Percentiles rank a stretch among this genome's conserved stretches.
phyloP scores from a whole-genome alignment of 2,888 invertebrate species.

The Siphonodentalium dalli region DNA sequence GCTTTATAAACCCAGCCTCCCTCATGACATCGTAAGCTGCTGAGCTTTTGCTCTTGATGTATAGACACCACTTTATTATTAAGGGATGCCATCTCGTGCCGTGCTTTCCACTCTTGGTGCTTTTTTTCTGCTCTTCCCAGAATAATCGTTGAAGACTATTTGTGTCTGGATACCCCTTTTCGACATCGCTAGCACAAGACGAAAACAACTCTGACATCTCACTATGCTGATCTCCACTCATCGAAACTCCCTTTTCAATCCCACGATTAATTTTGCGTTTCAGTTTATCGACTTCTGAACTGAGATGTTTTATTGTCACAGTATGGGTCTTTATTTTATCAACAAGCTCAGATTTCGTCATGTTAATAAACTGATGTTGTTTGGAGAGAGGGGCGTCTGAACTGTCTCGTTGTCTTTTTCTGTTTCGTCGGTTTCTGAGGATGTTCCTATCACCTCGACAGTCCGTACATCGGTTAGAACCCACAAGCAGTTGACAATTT shows the following conservation, averaged over 20 bases:
- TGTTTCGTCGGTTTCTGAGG: too few relatives aligned
- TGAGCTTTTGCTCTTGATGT: not conserved
- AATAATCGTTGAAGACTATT: slow-evolving; percentile 1
- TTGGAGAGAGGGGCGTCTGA: too few relatives aligned
- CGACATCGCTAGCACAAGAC: not conserved
- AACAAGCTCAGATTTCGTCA: too few relatives aligned
- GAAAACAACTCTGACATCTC: slow-evolving; percentile 4
- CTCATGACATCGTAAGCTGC: slow-evolving; percentile 14
- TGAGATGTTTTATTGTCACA: too few relatives aligned
- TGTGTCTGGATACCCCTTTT: not conserved
- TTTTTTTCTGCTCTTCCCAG: slow-evolving; percentile 13
- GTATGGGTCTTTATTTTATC: too few relatives aligned
- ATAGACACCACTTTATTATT: slow-evolving; percentile 17
- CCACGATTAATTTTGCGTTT: too few relatives aligned
- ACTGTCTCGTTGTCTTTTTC: too few relatives aligned
- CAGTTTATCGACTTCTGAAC: too few relatives aligned
- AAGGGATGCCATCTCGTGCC: slow-evolving; percentile 22
- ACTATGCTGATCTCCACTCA: not conserved
- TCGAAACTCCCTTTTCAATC: not conserved
- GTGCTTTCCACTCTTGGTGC: not conserved
- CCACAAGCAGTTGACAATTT: too few relatives aligned
- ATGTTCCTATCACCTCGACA: too few relatives aligned
- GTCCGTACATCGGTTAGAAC: too few relatives aligned
- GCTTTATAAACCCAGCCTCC: slow-evolving; percentile 16
- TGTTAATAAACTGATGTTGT: too few relatives aligned